Evolutionary conservation across 1,140 invertebrate genomes (phyloP).

Genomic region (Diabrotica virgifera): DNA sequence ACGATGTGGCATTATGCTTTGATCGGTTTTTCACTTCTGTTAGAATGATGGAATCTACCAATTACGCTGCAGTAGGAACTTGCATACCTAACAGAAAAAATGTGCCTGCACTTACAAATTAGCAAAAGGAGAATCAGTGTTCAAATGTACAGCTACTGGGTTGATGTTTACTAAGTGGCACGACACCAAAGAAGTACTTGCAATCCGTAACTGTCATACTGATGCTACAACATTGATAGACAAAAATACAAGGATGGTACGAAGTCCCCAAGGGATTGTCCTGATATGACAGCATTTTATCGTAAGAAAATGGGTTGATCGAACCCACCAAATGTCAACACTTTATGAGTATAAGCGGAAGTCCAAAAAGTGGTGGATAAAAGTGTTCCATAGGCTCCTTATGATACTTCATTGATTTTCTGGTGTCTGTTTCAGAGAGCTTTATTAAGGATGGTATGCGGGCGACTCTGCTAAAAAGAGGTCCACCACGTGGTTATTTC

Average conservation of each 20-base stretch:
- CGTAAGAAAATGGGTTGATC: too few relatives aligned
- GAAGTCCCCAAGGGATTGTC: conserved; percentile 23
- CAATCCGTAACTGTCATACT: conserved; percentile 33
- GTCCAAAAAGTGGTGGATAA: too few relatives aligned
- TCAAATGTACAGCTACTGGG: neutral
- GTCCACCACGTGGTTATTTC: neutral
- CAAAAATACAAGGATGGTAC: conserved; percentile 34
- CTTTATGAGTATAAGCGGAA: too few relatives aligned
- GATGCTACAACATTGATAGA: conserved; percentile 16
- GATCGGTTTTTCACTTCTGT: conserved; percentile 24
- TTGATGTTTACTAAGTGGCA: conserved; percentile 30
- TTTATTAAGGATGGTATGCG: too few relatives aligned
- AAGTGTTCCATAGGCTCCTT: too few relatives aligned
- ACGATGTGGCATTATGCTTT: conserved; percentile 25
- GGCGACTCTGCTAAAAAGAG: neutral
- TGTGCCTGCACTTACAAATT: conserved; percentile 18
- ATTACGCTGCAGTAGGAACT: conserved; percentile 21
- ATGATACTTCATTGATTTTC: too few relatives aligned
- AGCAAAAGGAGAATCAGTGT: conserved; percentile 13
- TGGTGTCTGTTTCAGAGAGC: too few relatives aligned
- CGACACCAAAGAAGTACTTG: conserved; percentile 31
- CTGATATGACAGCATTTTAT: conserved; percentile 34
- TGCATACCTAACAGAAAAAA: conserved; percentile 26
- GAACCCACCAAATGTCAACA: too few relatives aligned
- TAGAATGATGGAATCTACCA: neutral